These are phyloP conservation scores for Automeris io DNA, from an alignment of 2,888 invertebrate genomes.

Conservation along the genomic window DNA sequence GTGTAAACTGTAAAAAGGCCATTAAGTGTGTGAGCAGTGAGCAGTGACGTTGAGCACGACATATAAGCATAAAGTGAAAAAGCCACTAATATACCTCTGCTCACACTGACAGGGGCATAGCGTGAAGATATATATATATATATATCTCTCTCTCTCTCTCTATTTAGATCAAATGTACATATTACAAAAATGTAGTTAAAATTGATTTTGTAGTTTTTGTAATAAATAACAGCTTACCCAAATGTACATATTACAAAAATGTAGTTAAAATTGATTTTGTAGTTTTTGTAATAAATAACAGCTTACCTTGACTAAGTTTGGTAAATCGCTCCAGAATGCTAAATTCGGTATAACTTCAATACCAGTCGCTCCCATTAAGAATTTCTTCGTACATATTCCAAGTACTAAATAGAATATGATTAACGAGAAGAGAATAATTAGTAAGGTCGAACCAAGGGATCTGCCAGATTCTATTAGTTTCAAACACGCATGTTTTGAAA, in stretches of 20 bases:
- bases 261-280: background rate
- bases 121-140: too few species aligned
- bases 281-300: too few species aligned
- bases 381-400: constrained; percentile 80
- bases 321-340: constrained; percentile 84
- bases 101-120: too few species aligned
- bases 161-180: too few species aligned
- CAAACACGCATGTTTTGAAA: constrained; percentile 69
- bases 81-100: too few species aligned
- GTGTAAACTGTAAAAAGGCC: too few species aligned
- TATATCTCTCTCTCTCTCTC: too few species aligned
- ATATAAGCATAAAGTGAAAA: too few species aligned
- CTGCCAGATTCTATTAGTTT: constrained; percentile 52
- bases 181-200: too few species aligned
- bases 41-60: too few species aligned
- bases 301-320: constrained; percentile 81
- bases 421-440: constrained; percentile 79
- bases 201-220: background rate
- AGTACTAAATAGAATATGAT: constrained; percentile 79
- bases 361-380: constrained; percentile 83
- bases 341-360: constrained; percentile 85
- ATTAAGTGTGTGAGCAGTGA: too few species aligned
- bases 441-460: constrained; percentile 79
- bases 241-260: too few species aligned
- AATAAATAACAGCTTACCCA: constrained; percentile 75